Evolutionary conservation across 2,888 invertebrate species (phyloP), one percentile per base, ranked within the genome.

Genomic region (Drosophila atroscutellata): DNA sequence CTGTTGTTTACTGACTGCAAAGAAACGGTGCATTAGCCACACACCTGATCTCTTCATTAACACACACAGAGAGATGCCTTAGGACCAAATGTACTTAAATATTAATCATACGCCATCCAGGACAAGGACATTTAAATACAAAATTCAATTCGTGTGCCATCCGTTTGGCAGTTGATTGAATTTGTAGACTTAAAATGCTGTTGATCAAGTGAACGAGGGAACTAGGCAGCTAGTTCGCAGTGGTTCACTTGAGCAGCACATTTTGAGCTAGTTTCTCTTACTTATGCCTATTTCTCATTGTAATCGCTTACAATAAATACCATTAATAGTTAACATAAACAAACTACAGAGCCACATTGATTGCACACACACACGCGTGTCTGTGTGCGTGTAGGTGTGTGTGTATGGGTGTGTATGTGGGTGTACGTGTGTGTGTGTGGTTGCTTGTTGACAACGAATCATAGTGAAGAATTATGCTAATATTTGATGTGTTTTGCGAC

Each of bases 401-500:
- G 39, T 64, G n/a, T n/a, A n/a, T n/a, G n/a, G n/a, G n/a, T n/a
- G 39, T 64, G 36, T 73, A 2, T n/a, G 8, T 4, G 66, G 56
- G 57, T 58, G 30, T 18, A n/a, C 49, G 63, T 57, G 51, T 65
- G 72, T 52, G 63, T 45, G 24, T 45, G 24, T 45, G 45, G 52
- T 60, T 77, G 69, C 69, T 45, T 58, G 20, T 50, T 50, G 45
- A 39, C 67, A 77, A 81, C 83, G 51, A 72, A 81, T 66, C 72
- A 55, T 60, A 71, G 72, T 80, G 39, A 75, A 80, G 69, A 89
- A 89, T 86, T 89, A 85, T 69, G 75, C 89, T 89, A 86, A 72
- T 87, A 80, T 85, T 86, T 89, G 88, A 89, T 86, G 86, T 89
- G 89, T 87, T 87, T 86, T 86, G 82, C 85, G 89, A 79, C 79